Base-by-base conservation (phyloP, 2,888 invertebrate species). In the Agrotis exclamationis region DNA sequence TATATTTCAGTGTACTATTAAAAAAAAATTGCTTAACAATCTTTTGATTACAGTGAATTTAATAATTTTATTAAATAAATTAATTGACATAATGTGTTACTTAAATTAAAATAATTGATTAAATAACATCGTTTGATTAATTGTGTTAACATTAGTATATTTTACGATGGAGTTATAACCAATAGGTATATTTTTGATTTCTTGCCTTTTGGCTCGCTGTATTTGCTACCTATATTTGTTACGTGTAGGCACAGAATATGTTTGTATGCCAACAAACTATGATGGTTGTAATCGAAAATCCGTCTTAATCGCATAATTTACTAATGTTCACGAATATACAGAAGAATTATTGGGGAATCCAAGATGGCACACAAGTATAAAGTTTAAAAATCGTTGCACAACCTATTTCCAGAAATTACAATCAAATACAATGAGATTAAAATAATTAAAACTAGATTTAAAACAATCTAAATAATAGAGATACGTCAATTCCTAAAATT, bases 351-450 rank as follows among this genome's bases (percentile, higher is more conserved):
- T 58, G 69, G 64, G 70, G 69, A 74, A 74, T 70, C 65, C 63
- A 85, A 85, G 78, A 87, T 87, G 87, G 87, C 87, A 87, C 87
- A 79, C 60, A 74, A 67, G 69, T 68, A 80, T 48, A 79, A 74
- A 66, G 48, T 71, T 81, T 82, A 86, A 78, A 82, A 86, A 88
- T 91, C 89, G 92, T 90, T 90, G 91, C 93, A 94, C 93, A 94
- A 94, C 93, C 92, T 90, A 91, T 84, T 79, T 79, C 75, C 74
- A 84, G 77, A 85, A 72, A 76, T 68, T 73, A 74, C 44, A 71
- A 75, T 73, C 28, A 70, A 78, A 79, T 77, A 73, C 79, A 76
- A 84, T 82, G 82, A 85, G 79, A 84, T 85, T 84, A 83, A 78
- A 85, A 83, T 79, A 79, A 73, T 60, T 85, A 76, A 70, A 77